phyloP scores from a whole-genome alignment of 2,797 vertebrate genomes.

The Pangasius krempfi region DNA sequence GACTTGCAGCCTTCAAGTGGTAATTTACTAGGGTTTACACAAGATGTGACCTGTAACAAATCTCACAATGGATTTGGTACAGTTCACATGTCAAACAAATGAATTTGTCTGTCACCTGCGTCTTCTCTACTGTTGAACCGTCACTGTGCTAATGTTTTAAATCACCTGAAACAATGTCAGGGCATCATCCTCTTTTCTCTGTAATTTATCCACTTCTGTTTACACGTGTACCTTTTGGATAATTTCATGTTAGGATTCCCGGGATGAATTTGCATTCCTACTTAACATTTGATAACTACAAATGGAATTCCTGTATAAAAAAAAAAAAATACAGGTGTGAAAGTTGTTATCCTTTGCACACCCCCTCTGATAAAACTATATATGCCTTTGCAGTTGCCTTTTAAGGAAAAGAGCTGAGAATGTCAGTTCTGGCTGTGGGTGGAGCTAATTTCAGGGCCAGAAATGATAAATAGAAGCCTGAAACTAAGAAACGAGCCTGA shows the following conservation, averaged over 20 bases:
- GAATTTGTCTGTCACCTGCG: background rate
- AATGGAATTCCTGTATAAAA: background rate
- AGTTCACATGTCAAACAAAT: conserved; percentile 20
- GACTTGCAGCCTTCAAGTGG: background rate
- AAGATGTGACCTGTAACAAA: background rate
- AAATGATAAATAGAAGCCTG: background rate
- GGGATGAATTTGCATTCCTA: background rate
- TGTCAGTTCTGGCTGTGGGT: background rate
- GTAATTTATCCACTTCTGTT: background rate
- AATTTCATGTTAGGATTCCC: background rate
- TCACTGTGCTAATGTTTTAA: background rate
- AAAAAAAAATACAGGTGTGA: background rate
- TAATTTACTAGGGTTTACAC: background rate
- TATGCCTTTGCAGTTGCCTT: background rate
- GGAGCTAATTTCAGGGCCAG: background rate
- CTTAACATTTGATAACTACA: background rate
- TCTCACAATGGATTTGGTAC: background rate
- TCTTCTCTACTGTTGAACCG: background rate
- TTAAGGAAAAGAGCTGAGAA: background rate
- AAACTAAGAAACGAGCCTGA: background rate
- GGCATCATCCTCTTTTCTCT: background rate
- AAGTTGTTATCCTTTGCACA: background rate
- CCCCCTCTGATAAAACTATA: background rate
- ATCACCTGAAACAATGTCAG: background rate
- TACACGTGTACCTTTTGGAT: background rate